phyloP scores from a whole-genome alignment of 2,797 vertebrate genomes.

The Labeo calbasu region DNA sequence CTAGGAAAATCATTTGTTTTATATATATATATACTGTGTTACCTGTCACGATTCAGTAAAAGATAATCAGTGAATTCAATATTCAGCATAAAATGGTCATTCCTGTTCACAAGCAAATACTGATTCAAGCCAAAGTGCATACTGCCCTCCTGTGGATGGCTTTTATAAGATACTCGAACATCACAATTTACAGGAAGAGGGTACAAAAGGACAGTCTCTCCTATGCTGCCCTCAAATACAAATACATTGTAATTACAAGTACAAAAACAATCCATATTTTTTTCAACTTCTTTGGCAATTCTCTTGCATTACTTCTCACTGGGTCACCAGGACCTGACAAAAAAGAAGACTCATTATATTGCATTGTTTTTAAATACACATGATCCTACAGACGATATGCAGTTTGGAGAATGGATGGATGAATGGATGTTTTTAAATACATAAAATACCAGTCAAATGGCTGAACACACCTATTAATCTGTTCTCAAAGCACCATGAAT shows the following conservation, averaged over 20 bases:
- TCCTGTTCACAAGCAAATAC: constrained; percentile 48
- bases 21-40: not conserved
- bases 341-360: constrained; percentile 19
- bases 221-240: not conserved
- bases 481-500: not conserved
- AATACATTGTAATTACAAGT: constrained; percentile 29
- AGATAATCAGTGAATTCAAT: constrained; percentile 22
- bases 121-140: constrained; percentile 50
- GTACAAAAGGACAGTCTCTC: constrained; percentile 1
- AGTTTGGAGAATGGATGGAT: not conserved
- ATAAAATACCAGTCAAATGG: constrained; percentile 1
- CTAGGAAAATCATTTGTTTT: not conserved
- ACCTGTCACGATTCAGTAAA: constrained; percentile 35
- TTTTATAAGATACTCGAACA: not conserved
- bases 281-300: constrained; percentile 46
- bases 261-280: constrained; percentile 20
- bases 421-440: not conserved
- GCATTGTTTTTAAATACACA: constrained; percentile 15
- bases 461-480: not conserved
- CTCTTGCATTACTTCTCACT: constrained; percentile 26
- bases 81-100: constrained; percentile 51
- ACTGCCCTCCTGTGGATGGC: constrained; percentile 46
- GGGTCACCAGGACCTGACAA: constrained; percentile 32
- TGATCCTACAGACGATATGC: not conserved
- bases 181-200: constrained; percentile 37